Base-by-base conservation (phyloP, 2,113 vertebrate species). In the Macheiramphus alcinus region DNA sequence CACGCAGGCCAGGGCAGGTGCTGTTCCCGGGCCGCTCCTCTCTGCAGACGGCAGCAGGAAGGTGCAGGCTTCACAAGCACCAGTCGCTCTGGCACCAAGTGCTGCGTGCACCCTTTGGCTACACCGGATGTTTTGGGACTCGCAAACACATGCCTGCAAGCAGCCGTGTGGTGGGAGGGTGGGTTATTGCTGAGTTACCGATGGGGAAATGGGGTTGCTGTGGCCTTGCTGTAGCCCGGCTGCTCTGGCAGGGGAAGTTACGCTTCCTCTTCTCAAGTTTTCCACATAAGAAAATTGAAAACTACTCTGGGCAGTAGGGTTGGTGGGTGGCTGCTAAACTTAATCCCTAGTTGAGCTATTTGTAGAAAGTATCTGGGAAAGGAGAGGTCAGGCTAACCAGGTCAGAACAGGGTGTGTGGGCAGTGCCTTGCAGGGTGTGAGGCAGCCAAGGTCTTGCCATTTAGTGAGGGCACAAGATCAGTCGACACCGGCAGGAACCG, bases 361-460 rank as follows among this genome's bases (percentile, higher is more conserved):
- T 19, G 40, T 23, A 52, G 29, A 34, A 45, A 21, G 48, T 0
- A 3, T 16, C 25, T 50, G 63, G 45, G 32, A 18, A 40, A 20
- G n/a, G 45, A 42, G 45, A 43, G 36, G 67, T 83, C 17, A n/a
- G 31, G 36, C 31, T 43, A 12, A 29, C 7, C 0, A 0, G 27
- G 8, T 4, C 4, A 0, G 53, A 65, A 56, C 1, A 1, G 32
- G 3, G 40, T 0, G 1, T 8, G 18, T 0, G 0, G 31, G n/a
- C 8, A 3, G 11, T 1, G 53, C 23, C 31, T 31, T 16, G 23
- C 11, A 5, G 13, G 0, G 8, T 1, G 4, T 2, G 36, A 38
- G 34, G 12, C 18, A 12, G 34, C 38, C 1, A 1, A 4, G 8
- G 16, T 42, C 45, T 1, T 21, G 0, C 55, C 36, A 1, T 34